Evolutionary conservation across 2,797 vertebrate genomes (phyloP), one percentile per base, ranked within the genome.

Genomic region (Fistularia commersonii): DNA sequence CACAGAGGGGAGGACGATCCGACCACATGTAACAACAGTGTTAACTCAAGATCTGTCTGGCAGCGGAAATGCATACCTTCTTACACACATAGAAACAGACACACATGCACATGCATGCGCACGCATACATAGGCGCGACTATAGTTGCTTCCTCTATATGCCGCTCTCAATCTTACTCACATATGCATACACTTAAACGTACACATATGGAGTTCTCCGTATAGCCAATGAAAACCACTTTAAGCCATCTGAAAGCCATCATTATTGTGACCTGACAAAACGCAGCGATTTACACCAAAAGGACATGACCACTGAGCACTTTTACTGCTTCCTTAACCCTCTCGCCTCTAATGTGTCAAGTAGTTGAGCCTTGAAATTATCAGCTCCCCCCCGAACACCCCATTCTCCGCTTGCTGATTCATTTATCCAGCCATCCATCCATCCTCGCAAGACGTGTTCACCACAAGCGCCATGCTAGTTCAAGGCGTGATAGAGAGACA

Each of bases 21-120:
- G 46, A 81, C 85, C 86, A 88, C 85, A 88, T 88, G 87, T 87
- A 88, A 87, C 87, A 89, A 87, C 86, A 89, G 83, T 83, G 79
- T 88, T 87, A 88, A 87, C 83, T 84, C 85, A 85, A 64, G 66
- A 80, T 80, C 72, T 82, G 82, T 85, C 87, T 85, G 74, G 71
- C 83, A 81, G 82, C 65, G 78, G 83, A 83, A 84, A 76, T 63
- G 45, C 82, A 81, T 84, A 77, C 76, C 79, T 81, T 64, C 77
- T 69, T 77, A 66, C 48, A 50, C 74, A 76, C 76, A 69, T 77
- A 76, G 77, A 77, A 51, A 15, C 59, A 64, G 62, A 61, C 48
- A 49, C 39, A 41, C 54, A 54, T 53, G 64, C 57, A 68, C 65
- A 63, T 15, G n/a, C 33, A 72, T 62, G 57, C 58, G 58, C 63